phyloP scores from a whole-genome alignment of 1,140 invertebrate genomes.

The Xylocopa sonorina region DNA sequence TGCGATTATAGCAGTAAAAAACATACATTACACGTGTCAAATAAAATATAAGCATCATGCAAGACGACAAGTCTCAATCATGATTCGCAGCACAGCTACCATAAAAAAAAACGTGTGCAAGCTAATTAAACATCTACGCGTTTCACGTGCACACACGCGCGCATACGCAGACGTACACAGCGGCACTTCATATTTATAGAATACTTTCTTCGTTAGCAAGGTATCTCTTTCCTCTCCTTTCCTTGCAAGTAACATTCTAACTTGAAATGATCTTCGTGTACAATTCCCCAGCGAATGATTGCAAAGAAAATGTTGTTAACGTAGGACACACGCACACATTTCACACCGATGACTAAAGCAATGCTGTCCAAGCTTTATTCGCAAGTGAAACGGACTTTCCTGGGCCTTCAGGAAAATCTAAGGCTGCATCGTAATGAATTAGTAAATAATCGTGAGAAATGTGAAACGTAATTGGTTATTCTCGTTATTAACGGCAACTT shows the following conservation, averaged over 20 bases:
- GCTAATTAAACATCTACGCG: constrained; percentile 4
- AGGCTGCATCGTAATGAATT: too few species aligned
- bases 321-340: constrained; percentile 42
- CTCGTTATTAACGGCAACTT: too few species aligned
- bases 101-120: constrained; percentile 14
- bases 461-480: too few species aligned
- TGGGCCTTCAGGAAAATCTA: neutral
- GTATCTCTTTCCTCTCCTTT: constrained; percentile 3
- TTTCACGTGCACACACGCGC: neutral
- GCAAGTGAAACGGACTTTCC: neutral
- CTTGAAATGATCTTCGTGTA: constrained; percentile 22
- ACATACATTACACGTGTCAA: constrained; percentile 20
- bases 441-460: too few species aligned
- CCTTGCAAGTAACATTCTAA: neutral
- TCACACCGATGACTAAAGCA: neutral
- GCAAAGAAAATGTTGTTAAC: constrained; percentile 39
- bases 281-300: constrained; percentile 29
- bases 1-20: constrained; percentile 44
- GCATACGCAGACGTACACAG: neutral
- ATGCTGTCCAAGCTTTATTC: constrained; percentile 14
- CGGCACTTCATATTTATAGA: constrained; percentile 17
- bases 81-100: constrained; percentile 5
- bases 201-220: constrained; percentile 4
- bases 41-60: constrained; percentile 58
- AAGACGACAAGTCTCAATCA: constrained; percentile 53